Base-by-base conservation (phyloP, 2,888 invertebrate genomes). In the Torymus aiolomorphi region DNA sequence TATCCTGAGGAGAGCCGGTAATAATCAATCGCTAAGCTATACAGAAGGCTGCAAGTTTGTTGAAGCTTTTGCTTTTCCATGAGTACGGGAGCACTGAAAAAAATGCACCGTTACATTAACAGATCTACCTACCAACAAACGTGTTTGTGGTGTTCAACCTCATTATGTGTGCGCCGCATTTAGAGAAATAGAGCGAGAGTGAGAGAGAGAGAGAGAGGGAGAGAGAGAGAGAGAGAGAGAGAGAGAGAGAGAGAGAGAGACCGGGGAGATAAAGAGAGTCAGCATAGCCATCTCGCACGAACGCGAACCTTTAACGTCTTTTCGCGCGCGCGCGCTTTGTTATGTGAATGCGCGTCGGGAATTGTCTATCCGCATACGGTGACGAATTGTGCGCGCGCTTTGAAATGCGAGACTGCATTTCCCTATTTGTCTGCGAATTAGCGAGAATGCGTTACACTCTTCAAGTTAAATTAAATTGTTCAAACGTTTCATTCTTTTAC, bases 1-100 rank as follows among this genome's bases (percentile, higher is more conserved):
- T 51, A 16, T 54, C 16, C 42, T n/a, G 11, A 66, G 61, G 16
- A 62, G 54, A 67, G 31, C 61, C 63, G n/a, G n/a, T n/a, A 66
- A 75, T 80, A 77, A 80, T 77, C 77, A 80, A 80, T 80, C 74
- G 77, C 57, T 61, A 70, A 65, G 10, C 70, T 69, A 67, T 67
- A 61, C 42, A 71, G 56, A 1, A n/a, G 0, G 49, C 59, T 67
- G 18, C 71, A 71, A 77, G 65, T 77, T 69, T 69, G 54, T 31
- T 54, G 16, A 57, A 31, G 24, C 57, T 42, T 20, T 20, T 20
- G 20, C 20, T 20, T 20, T 20, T 20, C 20, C 20, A 1, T 1
- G 20, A 20, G 20, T 20, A 20, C 20, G 1, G 20, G 20, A 20
- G 20, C 20, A 20, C 20, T 20, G 20, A 1, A 72, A 75, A 79